Evolutionary conservation across 2,888 invertebrate genomes (phyloP).

Genomic region (Endotricha flammealis): DNA sequence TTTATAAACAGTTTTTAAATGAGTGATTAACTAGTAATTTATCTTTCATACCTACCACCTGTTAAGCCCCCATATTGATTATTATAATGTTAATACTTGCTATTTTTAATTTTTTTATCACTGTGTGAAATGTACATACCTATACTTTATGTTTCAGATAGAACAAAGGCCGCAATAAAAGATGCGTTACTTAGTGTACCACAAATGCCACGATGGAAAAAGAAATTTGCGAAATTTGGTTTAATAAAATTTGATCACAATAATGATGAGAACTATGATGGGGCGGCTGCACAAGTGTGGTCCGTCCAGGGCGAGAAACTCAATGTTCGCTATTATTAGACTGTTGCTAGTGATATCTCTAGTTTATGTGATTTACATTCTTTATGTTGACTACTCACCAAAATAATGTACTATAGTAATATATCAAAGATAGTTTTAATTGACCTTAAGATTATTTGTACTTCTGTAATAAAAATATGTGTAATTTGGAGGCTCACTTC

Average conservation of each 20-base stretch:
- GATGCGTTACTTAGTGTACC: conserved; percentile 58
- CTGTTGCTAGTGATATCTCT: conserved; percentile 50
- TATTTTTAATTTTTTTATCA: no score
- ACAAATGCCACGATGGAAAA: conserved; percentile 53
- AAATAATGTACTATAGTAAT: conserved; percentile 34
- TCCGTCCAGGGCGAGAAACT: conserved; percentile 67
- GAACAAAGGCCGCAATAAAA: conserved; percentile 53
- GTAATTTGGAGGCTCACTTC: no score
- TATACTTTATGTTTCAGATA: conserved; percentile 52
- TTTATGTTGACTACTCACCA: conserved; percentile 60
- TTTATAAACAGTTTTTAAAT: no score
- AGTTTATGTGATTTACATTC: conserved; percentile 64
- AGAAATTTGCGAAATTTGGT: conserved; percentile 67
- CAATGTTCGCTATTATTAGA: conserved; percentile 77
- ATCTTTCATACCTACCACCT: no score
- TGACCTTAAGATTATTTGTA: conserved; percentile 9
- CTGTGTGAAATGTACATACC: no score
- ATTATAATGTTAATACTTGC: no score
- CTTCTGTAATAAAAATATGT: conserved; percentile 8
- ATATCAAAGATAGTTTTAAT: conserved; percentile 14
- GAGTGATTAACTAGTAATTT: no score
- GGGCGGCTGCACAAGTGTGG: conserved; percentile 72
- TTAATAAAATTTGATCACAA: conserved; percentile 65
- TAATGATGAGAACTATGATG: conserved; percentile 64
- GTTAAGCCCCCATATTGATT: no score